Base-by-base conservation (phyloP, 2,888 invertebrate species). In the Cataglyphis rosenhaueri region DNA sequence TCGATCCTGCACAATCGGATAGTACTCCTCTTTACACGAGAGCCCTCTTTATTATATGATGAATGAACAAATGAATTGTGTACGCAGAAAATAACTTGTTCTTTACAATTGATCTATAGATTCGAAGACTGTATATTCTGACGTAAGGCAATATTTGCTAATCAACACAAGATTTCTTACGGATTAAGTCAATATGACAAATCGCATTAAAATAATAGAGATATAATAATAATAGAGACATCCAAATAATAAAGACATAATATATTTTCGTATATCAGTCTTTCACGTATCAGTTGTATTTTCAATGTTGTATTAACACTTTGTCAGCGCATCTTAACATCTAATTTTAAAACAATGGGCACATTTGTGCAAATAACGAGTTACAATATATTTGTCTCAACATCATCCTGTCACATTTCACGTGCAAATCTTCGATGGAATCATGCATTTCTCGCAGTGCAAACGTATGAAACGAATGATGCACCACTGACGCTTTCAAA, bases 1-100 rank as follows among this genome's bases (percentile, higher is more conserved):
- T 83, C 85, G 68, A 84, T 84, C 68, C 44, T 18, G n/a, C n/a
- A 55, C 29, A 66, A 79, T 62, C 21, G 52, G 59, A 32, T 64
- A 75, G 29, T 59, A 9, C 52, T 64, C n/a, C 25, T 10, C 21
- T 64, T 66, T 9, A 18, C 62, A 21, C 15, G 3, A 68, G 25
- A 18, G 44, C 5, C 59, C 52, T 41, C 32, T 57, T 48, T 62
- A 62, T 62, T 65, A 75, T 62, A 15, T 9, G 35, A 55, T 52
- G 64, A 75, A 55, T 59, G 0, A 52, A 74, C 15, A 10, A 38
- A 52, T 52, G 5, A 52, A 75, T 55, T 52, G 9, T 61, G 9
- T 38, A 9, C 12, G 1, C 21, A 18, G 1, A 38, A 5, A 64
- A 59, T 73, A 41, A 35, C 18, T 44, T 61, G 15, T 35, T 48